Evolutionary conservation across 1,140 invertebrate genomes (phyloP).

Genomic region (Hycleus cichorii): DNA sequence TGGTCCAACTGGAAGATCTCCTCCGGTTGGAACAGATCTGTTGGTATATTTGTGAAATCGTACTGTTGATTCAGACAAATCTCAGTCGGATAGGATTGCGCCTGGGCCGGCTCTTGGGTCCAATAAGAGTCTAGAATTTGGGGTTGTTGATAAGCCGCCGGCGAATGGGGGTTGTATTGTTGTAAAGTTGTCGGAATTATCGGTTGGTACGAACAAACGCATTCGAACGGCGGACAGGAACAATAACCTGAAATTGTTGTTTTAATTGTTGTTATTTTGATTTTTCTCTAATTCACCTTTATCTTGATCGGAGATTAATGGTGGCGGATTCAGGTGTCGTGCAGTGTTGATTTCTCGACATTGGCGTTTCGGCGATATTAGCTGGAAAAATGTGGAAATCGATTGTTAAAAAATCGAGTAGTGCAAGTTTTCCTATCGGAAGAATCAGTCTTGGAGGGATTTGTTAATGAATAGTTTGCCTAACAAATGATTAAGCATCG

Average conservation of each 20-base stretch:
- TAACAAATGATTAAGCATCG: constrained; percentile 22
- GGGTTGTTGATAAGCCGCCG: constrained; percentile 29
- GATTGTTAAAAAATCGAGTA: constrained; percentile 5
- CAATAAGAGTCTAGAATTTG: constrained; percentile 32
- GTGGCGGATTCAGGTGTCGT: constrained; percentile 42
- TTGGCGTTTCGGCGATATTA: constrained; percentile 49
- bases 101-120: constrained; percentile 31
- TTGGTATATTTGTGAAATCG: constrained; percentile 49
- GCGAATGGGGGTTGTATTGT: constrained; percentile 27
- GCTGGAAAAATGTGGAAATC: constrained; percentile 38
- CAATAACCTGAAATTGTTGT: constrained; percentile 47
- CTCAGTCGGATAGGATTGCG: constrained; percentile 29
- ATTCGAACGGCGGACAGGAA: constrained; percentile 59
- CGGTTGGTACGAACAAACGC: constrained; percentile 46
- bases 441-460: not conserved
- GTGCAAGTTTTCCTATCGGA: not conserved
- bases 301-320: constrained; percentile 47
- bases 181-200: constrained; percentile 27
- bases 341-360: constrained; percentile 35
- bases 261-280: not conserved
- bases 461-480: constrained; percentile 16
- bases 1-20: constrained; percentile 72
- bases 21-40: constrained; percentile 67
- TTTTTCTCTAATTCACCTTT: constrained; percentile 42
- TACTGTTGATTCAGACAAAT: constrained; percentile 29